Evolutionary conservation across 2,888 invertebrate genomes (phyloP), one percentile per base, ranked within the genome.

Genomic region (Mechanitis messenoides): DNA sequence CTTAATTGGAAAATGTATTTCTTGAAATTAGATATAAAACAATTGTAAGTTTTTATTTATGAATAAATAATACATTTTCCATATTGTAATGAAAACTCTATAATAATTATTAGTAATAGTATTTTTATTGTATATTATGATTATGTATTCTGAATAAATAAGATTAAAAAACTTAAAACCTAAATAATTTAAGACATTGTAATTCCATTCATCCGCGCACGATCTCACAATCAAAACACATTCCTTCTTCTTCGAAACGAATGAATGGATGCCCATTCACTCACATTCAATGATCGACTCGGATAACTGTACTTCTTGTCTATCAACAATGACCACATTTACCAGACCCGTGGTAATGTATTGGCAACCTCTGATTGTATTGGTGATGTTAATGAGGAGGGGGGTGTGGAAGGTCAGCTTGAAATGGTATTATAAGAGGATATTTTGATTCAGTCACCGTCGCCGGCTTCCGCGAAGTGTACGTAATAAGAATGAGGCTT

Each of bases 371-470:
- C 60, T 60, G 53, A 54, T 53, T 45, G 61, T 35, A 38, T 53
- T 58, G 4, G 7, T 5, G 6, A 45, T 33, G 35, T 68, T 62
- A 64, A 68, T 59, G 59, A 57, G 31, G 53, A 58, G 61, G 56
- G 60, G 64, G 64, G 66, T 33, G 50, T 45, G 63, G 61, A 6
- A 53, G 69, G 55, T 59, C 68, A 55, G 33, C 9, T 12, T 47
- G 33, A 33, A 33, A 5, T 68, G 72, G 72, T 60, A 38, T 42
- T 70, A 74, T 78, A 80, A 81, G 85, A 85, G 79, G 79, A 80
- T 85, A 85, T 88, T 87, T 83, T 80, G 79, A 88, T 88, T 84
- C 88, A 82, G 72, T 75, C 77, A 79, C 80, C 84, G 87, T 86
- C 74, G 72, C 68, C 68, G 63, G 82, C 84, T 88, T 88, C 88